phyloP scores from a whole-genome alignment of 2,888 invertebrate species.

The Frankliniella intonsa region DNA sequence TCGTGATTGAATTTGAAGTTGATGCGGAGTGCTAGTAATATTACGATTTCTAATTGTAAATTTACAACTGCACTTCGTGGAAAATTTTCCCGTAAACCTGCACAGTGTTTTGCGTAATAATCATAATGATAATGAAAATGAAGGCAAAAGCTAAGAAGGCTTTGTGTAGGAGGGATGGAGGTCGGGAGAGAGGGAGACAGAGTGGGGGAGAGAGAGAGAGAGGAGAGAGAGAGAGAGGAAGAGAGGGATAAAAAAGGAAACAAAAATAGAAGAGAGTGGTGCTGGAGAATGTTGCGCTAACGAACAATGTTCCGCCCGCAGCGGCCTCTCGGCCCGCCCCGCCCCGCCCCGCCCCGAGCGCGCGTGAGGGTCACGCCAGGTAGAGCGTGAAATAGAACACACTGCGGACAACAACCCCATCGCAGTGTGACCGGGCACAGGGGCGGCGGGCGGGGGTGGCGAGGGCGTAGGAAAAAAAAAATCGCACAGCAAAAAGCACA shows the following conservation, averaged over 20 bases:
- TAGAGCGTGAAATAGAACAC: conserved; percentile 25
- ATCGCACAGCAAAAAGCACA: too few relatives aligned
- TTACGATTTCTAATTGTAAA: too few relatives aligned
- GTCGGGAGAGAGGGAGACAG: not conserved
- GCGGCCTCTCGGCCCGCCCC: not conserved
- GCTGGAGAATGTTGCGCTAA: not conserved
- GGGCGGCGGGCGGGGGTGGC: not conserved
- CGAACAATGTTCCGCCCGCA: conserved; percentile 10
- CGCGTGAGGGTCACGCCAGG: conserved; percentile 14
- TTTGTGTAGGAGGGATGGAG: not conserved
- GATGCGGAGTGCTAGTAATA: too few relatives aligned
- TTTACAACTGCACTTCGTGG: too few relatives aligned
- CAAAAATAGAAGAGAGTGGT: not conserved
- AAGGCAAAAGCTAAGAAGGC: too few relatives aligned
- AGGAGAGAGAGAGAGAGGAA: conserved; percentile 5
- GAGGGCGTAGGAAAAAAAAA: not conserved
- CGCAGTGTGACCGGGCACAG: not conserved
- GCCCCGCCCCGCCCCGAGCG: not conserved
- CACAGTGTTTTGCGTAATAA: too few relatives aligned
- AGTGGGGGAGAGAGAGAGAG: not conserved
- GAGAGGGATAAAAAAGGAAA: not conserved
- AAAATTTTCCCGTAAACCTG: too few relatives aligned
- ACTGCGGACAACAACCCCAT: conserved; percentile 14
- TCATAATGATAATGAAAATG: too few relatives aligned
- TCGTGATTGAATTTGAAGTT: too few relatives aligned